These are phyloP conservation scores for Tupaia tana DNA, from an alignment of 2,113 vertebrate species.

Conservation along the genomic window DNA sequence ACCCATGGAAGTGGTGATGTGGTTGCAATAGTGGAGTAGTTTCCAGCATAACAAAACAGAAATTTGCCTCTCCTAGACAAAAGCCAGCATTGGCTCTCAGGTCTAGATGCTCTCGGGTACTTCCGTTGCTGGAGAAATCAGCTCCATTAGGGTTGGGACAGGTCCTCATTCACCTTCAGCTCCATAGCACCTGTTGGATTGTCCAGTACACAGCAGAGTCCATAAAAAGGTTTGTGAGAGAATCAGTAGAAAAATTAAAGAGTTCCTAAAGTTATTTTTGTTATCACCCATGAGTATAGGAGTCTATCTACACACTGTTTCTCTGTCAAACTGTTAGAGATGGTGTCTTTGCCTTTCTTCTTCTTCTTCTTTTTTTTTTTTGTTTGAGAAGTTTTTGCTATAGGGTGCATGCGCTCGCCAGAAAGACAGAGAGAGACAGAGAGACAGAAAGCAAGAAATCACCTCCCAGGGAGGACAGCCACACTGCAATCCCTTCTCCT, in stretches of 20 bases:
- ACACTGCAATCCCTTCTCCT: too few species aligned
- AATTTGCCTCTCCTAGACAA: neutral
- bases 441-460: too few species aligned
- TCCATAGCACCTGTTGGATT: neutral
- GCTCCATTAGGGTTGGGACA: neutral
- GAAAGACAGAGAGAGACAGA: too few species aligned
- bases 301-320: neutral
- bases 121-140: neutral
- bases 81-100: fast-evolving
- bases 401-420: too few species aligned
- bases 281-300: neutral
- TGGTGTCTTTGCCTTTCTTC: neutral
- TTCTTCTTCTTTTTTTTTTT: neutral
- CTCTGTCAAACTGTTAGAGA: neutral
- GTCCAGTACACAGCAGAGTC: neutral
- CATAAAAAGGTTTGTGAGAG: neutral
- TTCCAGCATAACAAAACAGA: neutral
- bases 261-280: neutral
- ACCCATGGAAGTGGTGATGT: neutral
- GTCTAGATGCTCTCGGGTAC: neutral
- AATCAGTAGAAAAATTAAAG: neutral
- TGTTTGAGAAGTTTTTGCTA: too few species aligned
- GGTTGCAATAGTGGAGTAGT: neutral
- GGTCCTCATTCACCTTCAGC: neutral
- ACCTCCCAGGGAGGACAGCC: too few species aligned